Percentiles rank a stretch among this genome's conserved stretches.
phyloP scores from a whole-genome alignment of 2,888 invertebrate species.

The Erebia aethiops region DNA sequence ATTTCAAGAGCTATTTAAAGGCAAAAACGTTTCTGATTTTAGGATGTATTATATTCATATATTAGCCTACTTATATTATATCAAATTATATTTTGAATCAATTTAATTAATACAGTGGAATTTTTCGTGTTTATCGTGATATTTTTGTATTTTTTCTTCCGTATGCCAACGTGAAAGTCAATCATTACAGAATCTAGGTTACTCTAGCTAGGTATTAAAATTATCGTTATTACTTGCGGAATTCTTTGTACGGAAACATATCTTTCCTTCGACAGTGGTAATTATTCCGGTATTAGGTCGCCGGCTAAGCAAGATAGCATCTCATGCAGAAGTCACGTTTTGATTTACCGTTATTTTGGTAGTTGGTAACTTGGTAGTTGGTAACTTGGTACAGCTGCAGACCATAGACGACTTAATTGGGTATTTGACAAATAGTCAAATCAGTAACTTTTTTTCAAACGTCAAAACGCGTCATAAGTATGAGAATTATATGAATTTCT shows the following conservation, averaged over 20 bases:
- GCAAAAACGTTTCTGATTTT: neutral
- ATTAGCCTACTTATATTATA: too few species aligned
- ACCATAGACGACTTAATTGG: slow-evolving; percentile 12
- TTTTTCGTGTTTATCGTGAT: too few species aligned
- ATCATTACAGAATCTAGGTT: slow-evolving; percentile 13
- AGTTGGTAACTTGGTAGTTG: slow-evolving; percentile 17
- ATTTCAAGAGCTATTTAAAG: too few species aligned
- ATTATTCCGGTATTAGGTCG: slow-evolving; percentile 31
- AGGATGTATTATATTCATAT: too few species aligned
- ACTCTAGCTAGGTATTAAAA: neutral
- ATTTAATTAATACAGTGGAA: too few species aligned
- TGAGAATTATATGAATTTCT: too few species aligned
- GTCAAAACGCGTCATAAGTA: too few species aligned
- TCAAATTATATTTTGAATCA: too few species aligned
- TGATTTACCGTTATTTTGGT: slow-evolving; percentile 47
- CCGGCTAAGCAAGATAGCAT: slow-evolving; percentile 43
- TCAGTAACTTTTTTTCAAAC: too few species aligned
- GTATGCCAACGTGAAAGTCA: neutral
- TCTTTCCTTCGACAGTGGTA: slow-evolving; percentile 30
- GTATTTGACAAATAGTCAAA: too few species aligned
- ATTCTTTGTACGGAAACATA: slow-evolving; percentile 25
- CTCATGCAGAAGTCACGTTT: slow-evolving; percentile 44
- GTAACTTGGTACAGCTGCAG: neutral
- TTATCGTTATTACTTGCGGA: slow-evolving; percentile 8
- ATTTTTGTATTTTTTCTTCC: too few species aligned